phyloP scores from a whole-genome alignment of 2,888 invertebrate genomes.

The Notocelia uddmanniana region DNA sequence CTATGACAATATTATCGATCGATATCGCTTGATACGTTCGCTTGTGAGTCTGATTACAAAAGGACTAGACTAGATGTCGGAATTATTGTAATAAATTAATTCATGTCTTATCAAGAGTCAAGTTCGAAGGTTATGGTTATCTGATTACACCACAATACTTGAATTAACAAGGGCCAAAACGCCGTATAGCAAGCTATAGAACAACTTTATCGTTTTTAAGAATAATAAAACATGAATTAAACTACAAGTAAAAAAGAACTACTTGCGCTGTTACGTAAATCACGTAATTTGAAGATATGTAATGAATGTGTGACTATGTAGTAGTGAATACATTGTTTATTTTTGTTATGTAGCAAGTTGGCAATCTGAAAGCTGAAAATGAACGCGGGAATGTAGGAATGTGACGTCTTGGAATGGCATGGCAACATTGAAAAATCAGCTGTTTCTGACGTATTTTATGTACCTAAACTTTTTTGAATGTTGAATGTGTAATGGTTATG shows the following conservation, averaged over 20 bases:
- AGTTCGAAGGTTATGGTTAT: slow-evolving; percentile 45
- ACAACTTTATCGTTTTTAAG: background rate
- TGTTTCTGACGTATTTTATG: slow-evolving; percentile 19
- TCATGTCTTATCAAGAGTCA: slow-evolving; percentile 39
- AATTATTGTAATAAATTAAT: slow-evolving; percentile 34
- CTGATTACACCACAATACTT: slow-evolving; percentile 39
- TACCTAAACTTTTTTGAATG: too few species aligned
- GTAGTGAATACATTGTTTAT: slow-evolving; percentile 36
- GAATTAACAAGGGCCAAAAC: slow-evolving; percentile 26
- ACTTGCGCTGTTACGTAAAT: slow-evolving; percentile 41
- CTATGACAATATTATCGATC: slow-evolving; percentile 27
- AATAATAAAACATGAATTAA: slow-evolving; percentile 23
- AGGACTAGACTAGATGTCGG: slow-evolving; percentile 36
- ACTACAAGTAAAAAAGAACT: slow-evolving; percentile 23
- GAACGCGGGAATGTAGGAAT: slow-evolving; percentile 30
- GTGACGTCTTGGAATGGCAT: slow-evolving; percentile 23
- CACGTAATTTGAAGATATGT: slow-evolving; percentile 37
- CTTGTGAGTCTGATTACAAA: slow-evolving; percentile 29
- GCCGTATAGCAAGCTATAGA: background rate
- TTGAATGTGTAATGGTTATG: too few species aligned
- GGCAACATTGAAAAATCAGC: slow-evolving; percentile 35
- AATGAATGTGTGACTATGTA: slow-evolving; percentile 20
- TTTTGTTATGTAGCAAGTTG: slow-evolving; percentile 37
- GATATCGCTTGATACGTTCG: slow-evolving; percentile 40
- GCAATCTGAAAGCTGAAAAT: slow-evolving; percentile 35